Base-by-base conservation (phyloP, 2,888 invertebrate genomes). In the Antitype chi region DNA sequence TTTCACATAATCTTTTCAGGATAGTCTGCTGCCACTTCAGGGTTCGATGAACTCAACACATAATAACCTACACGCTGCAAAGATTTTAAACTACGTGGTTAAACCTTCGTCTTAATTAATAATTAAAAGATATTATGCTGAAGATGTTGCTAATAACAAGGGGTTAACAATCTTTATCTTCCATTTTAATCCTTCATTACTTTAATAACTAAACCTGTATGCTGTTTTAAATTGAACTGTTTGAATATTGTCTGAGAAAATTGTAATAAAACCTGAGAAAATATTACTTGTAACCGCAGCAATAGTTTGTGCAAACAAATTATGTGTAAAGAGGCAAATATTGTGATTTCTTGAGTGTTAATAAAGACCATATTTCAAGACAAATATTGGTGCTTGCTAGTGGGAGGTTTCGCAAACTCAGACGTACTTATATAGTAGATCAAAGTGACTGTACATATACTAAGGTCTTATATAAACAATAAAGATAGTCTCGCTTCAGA, bases 281-380 rank as follows among this genome's bases (percentile, higher is more conserved):
- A 75, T 74, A 49, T 70, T 62, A 11, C 13, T 49, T 2, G 8
- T 15, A 52, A 64, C n/a, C 47, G 13, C 32, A 28, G 2, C 15
- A 13, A 70, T 17, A 57, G 43, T 43, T 68, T 70, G 8, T 47
- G 25, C 53, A 64, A 72, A 60, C 57, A 71, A 64, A 59, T 68
- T 64, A 63, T 49, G 7, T 55, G 13, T 25, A 25, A 69, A 60
- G 47, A 53, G 70, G 60, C 55, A 62, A 60, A 70, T 70, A 76
- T 81, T 76, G 62, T 43, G 17, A 66, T 53, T 62, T 53, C 52
- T n/a, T 23, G 32, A 82, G 70, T 67, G 62, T 68, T 59, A 76
- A 64, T 81, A 76, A 53, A 71, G 57, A 9, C 38, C 55, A 38
- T 64, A 49, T 66, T 76, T 76, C 47, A 68, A 32, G 32, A 67